Evolutionary conservation across 2,888 invertebrate genomes (phyloP).

Genomic region (Diadegma fenestrale): DNA sequence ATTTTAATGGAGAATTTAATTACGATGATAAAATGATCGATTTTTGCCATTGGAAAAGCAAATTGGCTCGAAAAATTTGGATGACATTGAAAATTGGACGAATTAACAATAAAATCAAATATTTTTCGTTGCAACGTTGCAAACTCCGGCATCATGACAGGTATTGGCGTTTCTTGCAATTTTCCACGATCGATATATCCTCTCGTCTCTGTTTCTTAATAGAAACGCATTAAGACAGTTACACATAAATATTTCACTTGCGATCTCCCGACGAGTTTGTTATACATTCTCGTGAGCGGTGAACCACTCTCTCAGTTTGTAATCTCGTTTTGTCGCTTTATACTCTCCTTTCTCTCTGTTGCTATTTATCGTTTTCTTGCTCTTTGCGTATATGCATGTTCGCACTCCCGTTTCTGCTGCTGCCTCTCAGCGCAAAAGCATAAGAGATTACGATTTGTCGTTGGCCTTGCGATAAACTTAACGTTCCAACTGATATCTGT

Average conservation of each 20-base stretch:
- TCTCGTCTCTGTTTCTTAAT: conserved; percentile 11
- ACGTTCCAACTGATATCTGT: conserved; percentile 80
- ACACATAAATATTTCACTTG: conserved; percentile 39
- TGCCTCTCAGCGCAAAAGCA: conserved; percentile 53
- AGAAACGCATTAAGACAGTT: conserved; percentile 42
- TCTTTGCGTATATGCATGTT: conserved; percentile 71
- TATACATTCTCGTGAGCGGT: conserved; percentile 39
- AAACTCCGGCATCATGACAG: too few relatives aligned
- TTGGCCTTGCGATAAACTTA: conserved; percentile 83
- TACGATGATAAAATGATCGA: too few relatives aligned
- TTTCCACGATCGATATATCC: background rate
- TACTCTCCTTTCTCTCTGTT: conserved; percentile 39
- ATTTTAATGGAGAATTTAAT: too few relatives aligned
- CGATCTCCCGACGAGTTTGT: conserved; percentile 41
- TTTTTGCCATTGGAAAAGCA: too few relatives aligned
- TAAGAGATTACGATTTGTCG: conserved; percentile 82
- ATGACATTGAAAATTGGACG: too few relatives aligned
- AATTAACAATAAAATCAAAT: too few relatives aligned
- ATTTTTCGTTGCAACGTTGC: too few relatives aligned
- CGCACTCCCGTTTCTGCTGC: conserved; percentile 64
- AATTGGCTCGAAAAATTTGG: too few relatives aligned
- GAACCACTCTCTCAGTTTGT: conserved; percentile 18
- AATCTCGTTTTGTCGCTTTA: conserved; percentile 40
- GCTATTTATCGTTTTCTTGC: conserved; percentile 53
- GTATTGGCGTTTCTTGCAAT: background rate